Evolutionary conservation across 2,113 vertebrate genomes (phyloP).

Genomic region (Mustela nigripes): DNA sequence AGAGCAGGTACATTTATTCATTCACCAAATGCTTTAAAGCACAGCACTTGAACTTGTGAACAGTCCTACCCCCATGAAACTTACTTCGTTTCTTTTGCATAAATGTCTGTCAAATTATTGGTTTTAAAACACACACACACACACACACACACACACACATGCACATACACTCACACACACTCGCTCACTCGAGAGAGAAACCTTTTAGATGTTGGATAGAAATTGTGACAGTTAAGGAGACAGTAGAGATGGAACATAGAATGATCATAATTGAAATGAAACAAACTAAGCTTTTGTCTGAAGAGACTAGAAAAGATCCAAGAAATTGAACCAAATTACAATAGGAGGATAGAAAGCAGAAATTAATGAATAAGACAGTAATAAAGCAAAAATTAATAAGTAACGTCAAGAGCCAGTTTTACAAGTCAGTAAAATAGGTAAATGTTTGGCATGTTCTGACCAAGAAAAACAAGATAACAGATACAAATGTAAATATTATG

Average conservation of each 20-base stretch:
- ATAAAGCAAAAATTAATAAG: not conserved
- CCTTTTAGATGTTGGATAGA: not conserved
- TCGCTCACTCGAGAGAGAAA: not conserved
- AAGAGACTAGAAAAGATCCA: not conserved
- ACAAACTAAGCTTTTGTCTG: not conserved
- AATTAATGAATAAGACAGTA: not conserved
- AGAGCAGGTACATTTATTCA: not conserved
- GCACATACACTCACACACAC: not conserved
- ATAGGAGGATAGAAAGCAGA: not conserved
- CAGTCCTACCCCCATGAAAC: not conserved
- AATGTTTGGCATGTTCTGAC: not conserved
- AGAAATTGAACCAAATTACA: not conserved
- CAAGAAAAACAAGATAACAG: not conserved
- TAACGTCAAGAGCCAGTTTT: not conserved
- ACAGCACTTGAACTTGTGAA: not conserved
- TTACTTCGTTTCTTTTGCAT: not conserved
- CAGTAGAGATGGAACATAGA: not conserved
- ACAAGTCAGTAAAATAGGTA: not conserved
- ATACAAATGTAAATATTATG: not conserved
- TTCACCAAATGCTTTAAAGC: not conserved
- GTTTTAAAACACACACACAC: not conserved
- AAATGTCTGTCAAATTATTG: not conserved
- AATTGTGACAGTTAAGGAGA: not conserved
- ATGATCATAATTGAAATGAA: conserved; percentile 13
- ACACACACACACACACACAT: not conserved